Conservation (phyloP, 2,888 invertebrate species). For the Neoaliturus tenellus region DNA sequence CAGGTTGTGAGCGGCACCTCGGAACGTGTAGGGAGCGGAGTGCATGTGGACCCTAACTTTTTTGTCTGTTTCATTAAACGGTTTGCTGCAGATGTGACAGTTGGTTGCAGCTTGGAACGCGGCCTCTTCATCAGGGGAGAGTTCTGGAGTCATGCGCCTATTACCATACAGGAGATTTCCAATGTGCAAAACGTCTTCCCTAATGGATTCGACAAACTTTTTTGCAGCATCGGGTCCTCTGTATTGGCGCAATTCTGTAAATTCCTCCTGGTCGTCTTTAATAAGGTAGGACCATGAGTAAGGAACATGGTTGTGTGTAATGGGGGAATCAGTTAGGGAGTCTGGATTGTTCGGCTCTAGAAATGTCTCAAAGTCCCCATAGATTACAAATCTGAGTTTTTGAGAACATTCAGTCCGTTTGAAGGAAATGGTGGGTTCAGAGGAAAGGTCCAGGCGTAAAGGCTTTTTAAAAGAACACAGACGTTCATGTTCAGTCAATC, state of each 20-base stretch:
- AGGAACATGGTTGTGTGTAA: background rate
- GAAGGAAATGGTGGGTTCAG: background rate
- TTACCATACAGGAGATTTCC: background rate
- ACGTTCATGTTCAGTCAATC: conserved; percentile 9
- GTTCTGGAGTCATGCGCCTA: background rate
- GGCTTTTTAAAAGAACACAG: conserved; percentile 1
- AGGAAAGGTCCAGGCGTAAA: background rate
- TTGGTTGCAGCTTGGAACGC: background rate
- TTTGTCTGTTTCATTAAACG: background rate
- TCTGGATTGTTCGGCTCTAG: background rate
- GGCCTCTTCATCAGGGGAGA: background rate
- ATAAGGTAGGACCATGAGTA: conserved; percentile 1
- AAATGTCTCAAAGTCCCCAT: background rate
- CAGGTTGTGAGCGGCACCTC: background rate
- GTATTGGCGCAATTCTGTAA: background rate
- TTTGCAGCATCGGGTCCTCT: conserved; percentile 7
- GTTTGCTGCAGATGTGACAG: conserved; percentile 8
- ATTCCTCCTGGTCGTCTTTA: background rate
- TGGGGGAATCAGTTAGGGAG: background rate
- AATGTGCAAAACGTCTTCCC: conserved; percentile 5
- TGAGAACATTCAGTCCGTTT: background rate
- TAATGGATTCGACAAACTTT: background rate
- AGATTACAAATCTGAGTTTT: background rate
- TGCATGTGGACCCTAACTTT: background rate
- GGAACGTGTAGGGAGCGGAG: background rate